Percentiles rank a stretch among this genome's conserved stretches.
Conservation (phyloP, 2,113 vertebrate genomes). For the Trematocara unimaculatum region DNA sequence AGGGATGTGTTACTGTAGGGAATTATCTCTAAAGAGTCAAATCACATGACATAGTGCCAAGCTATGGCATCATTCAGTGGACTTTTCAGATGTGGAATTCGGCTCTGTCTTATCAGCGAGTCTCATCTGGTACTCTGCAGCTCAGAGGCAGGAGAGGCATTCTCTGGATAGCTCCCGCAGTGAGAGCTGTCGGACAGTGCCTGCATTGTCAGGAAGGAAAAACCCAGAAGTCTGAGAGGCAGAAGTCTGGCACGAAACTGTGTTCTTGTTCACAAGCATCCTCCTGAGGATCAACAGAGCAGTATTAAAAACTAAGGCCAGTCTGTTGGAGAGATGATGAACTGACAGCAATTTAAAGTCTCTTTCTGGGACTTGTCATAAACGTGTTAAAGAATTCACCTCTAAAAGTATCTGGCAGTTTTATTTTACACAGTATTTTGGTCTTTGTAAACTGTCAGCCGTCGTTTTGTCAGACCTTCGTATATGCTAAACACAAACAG, state of each 20-base stretch:
- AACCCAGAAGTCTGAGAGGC: neutral
- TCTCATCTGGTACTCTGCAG: conserved; percentile 12
- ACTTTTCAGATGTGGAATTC: conserved; percentile 15
- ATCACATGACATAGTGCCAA: neutral
- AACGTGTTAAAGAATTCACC: neutral
- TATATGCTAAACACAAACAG: neutral
- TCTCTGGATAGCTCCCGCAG: conserved; percentile 19
- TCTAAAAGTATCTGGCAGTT: neutral
- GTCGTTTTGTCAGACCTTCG: neutral
- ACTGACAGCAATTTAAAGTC: neutral
- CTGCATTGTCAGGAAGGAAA: conserved; percentile 28
- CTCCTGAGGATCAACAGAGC: neutral
- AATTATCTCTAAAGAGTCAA: neutral
- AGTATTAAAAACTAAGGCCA: neutral
- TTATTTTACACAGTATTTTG: neutral
- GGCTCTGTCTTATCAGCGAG: conserved; percentile 16
- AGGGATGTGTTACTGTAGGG: neutral
- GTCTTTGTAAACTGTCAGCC: neutral
- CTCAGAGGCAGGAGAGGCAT: conserved; percentile 8
- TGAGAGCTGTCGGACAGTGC: neutral
- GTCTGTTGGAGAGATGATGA: neutral
- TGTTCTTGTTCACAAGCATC: conserved; percentile 5
- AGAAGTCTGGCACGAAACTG: conserved; percentile 5
- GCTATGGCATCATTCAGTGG: neutral
- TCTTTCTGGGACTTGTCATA: neutral